phyloP scores from a whole-genome alignment of 2,888 invertebrate species.

The Pristionchus fissidentatus region DNA sequence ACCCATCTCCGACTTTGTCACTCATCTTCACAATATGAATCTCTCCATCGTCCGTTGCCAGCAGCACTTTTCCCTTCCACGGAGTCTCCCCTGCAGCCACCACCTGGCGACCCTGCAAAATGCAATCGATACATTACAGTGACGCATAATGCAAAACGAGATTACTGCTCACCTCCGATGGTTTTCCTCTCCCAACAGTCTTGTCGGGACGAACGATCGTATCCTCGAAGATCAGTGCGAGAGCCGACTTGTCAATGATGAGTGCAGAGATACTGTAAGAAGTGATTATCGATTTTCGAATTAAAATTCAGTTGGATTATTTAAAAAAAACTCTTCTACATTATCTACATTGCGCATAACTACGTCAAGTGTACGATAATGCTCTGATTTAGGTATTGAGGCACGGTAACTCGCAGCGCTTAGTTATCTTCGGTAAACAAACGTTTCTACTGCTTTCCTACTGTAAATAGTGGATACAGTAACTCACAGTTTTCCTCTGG shows the following conservation, averaged over 20 bases:
- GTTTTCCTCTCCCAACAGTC: not conserved
- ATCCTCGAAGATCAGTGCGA: not conserved
- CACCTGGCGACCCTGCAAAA: not conserved
- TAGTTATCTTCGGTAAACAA: too few relatives aligned
- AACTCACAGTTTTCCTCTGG: not conserved
- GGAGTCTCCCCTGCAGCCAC: not conserved
- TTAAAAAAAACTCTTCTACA: too few relatives aligned
- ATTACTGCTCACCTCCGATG: not conserved
- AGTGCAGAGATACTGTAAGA: not conserved
- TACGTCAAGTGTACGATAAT: too few relatives aligned
- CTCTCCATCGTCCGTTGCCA: slow-evolving; percentile 3
- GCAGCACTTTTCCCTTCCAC: not conserved
- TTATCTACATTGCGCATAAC: too few relatives aligned
- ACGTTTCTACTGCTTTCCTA: too few relatives aligned
- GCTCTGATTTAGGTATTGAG: too few relatives aligned
- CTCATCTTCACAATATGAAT: slow-evolving; percentile 1
- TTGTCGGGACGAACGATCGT: not conserved
- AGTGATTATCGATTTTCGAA: not conserved
- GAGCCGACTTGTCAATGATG: not conserved
- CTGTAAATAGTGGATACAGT: too few relatives aligned
- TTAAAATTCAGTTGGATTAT: too few relatives aligned
- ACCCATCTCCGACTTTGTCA: not conserved
- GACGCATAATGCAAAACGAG: not conserved
- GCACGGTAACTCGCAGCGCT: too few relatives aligned
- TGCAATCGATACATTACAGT: too few relatives aligned